phyloP scores from a whole-genome alignment of 2,113 vertebrate species.

The Notarius quadriscutis region DNA sequence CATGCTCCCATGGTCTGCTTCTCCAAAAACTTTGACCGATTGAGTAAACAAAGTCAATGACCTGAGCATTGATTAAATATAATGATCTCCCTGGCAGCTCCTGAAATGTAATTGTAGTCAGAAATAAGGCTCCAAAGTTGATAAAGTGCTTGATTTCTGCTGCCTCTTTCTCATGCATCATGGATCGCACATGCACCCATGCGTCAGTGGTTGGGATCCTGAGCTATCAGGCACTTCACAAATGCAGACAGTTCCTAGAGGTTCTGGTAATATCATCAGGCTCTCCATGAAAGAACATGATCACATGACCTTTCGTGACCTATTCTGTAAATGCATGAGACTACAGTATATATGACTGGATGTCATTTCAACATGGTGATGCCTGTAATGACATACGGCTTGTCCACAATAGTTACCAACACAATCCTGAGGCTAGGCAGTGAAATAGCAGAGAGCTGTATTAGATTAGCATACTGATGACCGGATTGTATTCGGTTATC shows the following conservation, averaged over 20 bases:
- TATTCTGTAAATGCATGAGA: background rate
- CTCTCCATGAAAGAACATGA: background rate
- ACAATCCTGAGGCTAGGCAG: background rate
- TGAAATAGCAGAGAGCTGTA: background rate
- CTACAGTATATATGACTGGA: background rate
- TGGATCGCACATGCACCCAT: background rate
- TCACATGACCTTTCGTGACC: background rate
- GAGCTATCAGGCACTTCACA: background rate
- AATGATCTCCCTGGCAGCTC: background rate
- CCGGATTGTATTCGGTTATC: slow-evolving; percentile 21
- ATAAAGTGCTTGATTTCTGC: background rate
- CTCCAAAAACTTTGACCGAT: background rate
- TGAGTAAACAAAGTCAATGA: background rate
- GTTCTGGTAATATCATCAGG: background rate
- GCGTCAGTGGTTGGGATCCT: background rate
- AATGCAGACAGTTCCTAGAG: background rate
- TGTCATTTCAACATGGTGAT: background rate
- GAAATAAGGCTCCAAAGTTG: background rate
- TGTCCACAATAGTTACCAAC: background rate
- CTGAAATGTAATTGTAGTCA: background rate
- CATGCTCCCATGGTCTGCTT: background rate
- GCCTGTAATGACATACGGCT: background rate
- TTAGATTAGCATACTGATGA: slow-evolving; percentile 31
- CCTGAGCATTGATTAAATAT: background rate
- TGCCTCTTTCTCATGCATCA: background rate